A percentile compares a stretch with the other conserved stretches of the same genome.
Conservation (phyloP, 2,797 vertebrate species). For the Apodemus agrarius region DNA sequence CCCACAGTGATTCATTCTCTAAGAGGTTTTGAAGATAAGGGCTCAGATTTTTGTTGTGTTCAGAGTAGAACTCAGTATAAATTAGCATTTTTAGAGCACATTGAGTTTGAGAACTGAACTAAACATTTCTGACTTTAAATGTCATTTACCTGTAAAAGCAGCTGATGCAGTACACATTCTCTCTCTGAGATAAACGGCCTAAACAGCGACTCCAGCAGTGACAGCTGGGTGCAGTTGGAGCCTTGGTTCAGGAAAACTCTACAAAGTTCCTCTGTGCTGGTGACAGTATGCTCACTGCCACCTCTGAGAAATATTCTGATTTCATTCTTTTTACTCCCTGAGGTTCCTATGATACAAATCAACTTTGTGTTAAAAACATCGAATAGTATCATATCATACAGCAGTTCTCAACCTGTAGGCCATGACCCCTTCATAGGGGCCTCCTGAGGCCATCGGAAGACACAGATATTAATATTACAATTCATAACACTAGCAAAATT, state of each 20-base stretch:
- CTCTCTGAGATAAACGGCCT: neutral
- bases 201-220: neutral
- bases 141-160: neutral
- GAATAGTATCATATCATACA: neutral
- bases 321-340: neutral
- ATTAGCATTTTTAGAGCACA: neutral
- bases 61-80: constrained; percentile 11
- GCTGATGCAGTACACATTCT: neutral
- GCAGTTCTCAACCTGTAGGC: neutral
- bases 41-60: neutral
- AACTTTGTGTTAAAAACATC: constrained; percentile 14
- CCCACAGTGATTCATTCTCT: neutral
- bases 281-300: neutral
- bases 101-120: neutral
- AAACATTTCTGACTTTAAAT: neutral
- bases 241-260: neutral
- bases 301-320: neutral
- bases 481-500: neutral
- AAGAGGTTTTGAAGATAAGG: neutral
- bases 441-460: too few species aligned
- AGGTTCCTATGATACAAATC: constrained; percentile 29
- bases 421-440: neutral
- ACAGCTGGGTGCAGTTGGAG: neutral
- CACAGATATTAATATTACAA: neutral
- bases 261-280: neutral